A percentile compares a stretch with the other conserved stretches of the same genome.
Evolutionary conservation across 2,113 vertebrate species (phyloP).

Genomic region (Columbina picui): DNA sequence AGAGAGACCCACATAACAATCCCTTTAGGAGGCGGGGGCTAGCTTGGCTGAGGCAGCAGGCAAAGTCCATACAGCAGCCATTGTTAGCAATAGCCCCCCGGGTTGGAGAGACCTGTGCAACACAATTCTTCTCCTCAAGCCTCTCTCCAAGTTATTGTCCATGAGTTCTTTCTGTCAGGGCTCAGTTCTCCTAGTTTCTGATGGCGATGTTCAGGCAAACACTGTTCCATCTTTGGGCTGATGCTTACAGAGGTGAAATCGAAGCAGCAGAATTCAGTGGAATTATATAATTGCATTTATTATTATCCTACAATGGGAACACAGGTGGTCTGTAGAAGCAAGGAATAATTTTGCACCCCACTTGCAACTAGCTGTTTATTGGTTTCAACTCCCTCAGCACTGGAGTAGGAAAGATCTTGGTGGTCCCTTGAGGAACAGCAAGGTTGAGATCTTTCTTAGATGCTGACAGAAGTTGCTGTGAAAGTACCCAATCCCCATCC

Average conservation of each 20-base stretch:
- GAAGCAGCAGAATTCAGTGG: not conserved
- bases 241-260: not conserved
- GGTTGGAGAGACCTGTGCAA: too few species aligned
- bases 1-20: too few species aligned
- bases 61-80: too few species aligned
- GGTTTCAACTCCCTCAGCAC: not conserved
- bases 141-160: too few species aligned
- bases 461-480: not conserved
- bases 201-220: too few species aligned
- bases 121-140: too few species aligned
- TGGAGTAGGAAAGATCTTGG: not conserved
- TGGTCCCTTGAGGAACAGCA: not conserved
- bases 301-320: not conserved
- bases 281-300: not conserved
- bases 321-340: not conserved
- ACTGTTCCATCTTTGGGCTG: too few species aligned
- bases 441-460: not conserved
- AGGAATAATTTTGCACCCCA: not conserved
- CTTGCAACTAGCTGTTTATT: not conserved
- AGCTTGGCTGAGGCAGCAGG: too few species aligned
- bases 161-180: too few species aligned
- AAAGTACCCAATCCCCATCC: not conserved
- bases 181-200: too few species aligned
- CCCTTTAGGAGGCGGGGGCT: too few species aligned
- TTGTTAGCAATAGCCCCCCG: too few species aligned